phyloP scores from a whole-genome alignment of 2,797 vertebrate species.

The Semaprochilodus insignis region DNA sequence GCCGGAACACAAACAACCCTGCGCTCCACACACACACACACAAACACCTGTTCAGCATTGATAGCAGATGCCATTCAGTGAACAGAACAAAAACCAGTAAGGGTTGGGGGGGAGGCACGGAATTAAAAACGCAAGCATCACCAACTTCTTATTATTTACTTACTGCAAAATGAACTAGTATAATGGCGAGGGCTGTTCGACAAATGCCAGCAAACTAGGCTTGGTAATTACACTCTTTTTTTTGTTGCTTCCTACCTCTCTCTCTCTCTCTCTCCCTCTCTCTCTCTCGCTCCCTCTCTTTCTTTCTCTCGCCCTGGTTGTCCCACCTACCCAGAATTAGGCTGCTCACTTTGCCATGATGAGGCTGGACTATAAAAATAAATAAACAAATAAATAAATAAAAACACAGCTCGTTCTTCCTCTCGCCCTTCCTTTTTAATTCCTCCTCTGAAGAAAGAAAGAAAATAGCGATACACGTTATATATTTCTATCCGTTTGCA shows the following conservation, averaged over 20 bases:
- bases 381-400: neutral
- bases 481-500: conserved; percentile 81
- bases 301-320: neutral
- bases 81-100: conserved; percentile 86
- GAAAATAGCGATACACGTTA: conserved; percentile 22
- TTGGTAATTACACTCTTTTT: conserved; percentile 68
- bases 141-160: conserved; percentile 86
- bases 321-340: conserved; percentile 43
- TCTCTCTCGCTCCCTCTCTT: conserved; percentile 10
- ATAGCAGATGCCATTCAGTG: conserved; percentile 99
- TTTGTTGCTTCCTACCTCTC: no score
- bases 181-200: conserved; percentile 68
- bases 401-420: conserved; percentile 19
- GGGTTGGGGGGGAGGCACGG: conserved; percentile 45
- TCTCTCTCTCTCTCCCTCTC: conserved; percentile 40
- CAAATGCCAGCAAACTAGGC: conserved; percentile 69
- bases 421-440: conserved; percentile 33
- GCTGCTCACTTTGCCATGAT: conserved; percentile 32
- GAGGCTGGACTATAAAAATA: conserved; percentile 41
- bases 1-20: conserved; percentile 80
- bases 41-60: conserved; percentile 99
- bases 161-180: conserved; percentile 78
- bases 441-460: conserved; percentile 38
- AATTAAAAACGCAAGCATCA: conserved; percentile 86
- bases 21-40: conserved; percentile 92